Evolutionary conservation across 2,888 invertebrate genomes (phyloP), one percentile per base, ranked within the genome.

Genomic region (Choristoneura rosaceana): DNA sequence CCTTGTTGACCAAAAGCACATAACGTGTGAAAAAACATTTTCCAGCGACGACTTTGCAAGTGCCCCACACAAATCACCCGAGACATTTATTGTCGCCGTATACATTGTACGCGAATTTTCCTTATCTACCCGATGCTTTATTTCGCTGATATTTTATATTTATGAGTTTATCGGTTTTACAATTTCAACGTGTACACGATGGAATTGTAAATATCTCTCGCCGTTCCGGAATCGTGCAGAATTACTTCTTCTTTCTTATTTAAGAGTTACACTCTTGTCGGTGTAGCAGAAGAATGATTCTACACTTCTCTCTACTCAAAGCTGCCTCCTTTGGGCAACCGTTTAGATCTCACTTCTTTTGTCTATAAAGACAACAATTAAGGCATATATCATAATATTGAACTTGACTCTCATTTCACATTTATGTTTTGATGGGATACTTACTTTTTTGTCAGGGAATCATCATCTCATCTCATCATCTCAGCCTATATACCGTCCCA

Each of bases 61-160:
- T 58, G 33, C 33, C 33, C 47, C 12, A 43, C 43, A 62, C 47
- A 47, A 63, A 63, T 63, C 63, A 63, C 17, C n/a, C 4, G 17
- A n/a, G 63, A 63, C 63, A 47, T 47, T 63, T 63, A 63, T 63
- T 63, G 43, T 63, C 33, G 25, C 63, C 63, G 38, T 34, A 9
- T 15, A 60, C 60, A 60, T 38, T 60, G 60, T n/a, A 17, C 62
- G 43, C 63, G 43, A 43, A 43, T 25, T 62, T 43, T 58, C 58
- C 38, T 47, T 63, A 63, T 63, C 63, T 47, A 60, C 33, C 10
- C 43, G 33, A 47, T 63, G 63, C 47, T 47, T 63, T 63, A 63
- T 63, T 17, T 63, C 47, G 33, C 8, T 14, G 33, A 33, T 63
- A 47, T 63, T 63, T 63, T 63, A 9, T 47, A 47, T 63, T 63